A percentile compares a stretch with the other conserved stretches of the same genome.
Evolutionary conservation across 1,140 invertebrate genomes (phyloP).

Genomic region (Thaumatotibia leucotreta): DNA sequence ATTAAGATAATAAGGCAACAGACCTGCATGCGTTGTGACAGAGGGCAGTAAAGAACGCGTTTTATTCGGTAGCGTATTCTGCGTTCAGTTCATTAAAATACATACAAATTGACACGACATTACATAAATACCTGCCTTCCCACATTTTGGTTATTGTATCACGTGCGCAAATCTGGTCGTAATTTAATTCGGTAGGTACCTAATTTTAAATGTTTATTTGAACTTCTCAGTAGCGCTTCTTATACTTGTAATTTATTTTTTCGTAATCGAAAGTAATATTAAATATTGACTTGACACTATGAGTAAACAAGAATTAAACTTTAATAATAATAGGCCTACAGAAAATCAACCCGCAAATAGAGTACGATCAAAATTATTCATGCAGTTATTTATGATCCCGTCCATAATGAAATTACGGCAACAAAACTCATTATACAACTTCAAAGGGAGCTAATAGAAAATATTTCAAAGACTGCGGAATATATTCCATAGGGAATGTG

Average conservation of each 20-base stretch:
- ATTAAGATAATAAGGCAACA: background rate
- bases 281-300: background rate
- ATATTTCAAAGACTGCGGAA: constrained; percentile 18
- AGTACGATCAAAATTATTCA: background rate
- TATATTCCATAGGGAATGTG: constrained; percentile 20
- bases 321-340: background rate
- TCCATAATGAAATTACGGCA: constrained; percentile 11
- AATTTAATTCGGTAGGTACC: background rate
- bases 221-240: background rate
- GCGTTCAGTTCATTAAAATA: background rate
- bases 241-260: background rate
- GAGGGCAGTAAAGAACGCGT: background rate
- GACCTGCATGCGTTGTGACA: background rate
- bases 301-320: background rate
- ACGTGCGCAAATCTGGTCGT: background rate
- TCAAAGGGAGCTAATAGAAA: constrained; percentile 23
- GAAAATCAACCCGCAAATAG: background rate
- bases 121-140: background rate
- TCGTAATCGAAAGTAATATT: too few species aligned
- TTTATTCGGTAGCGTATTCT: background rate
- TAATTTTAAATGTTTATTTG: background rate
- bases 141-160: background rate
- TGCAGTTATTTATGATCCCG: background rate
- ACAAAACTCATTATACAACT: constrained; percentile 15
- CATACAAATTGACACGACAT: background rate